phyloP scores from a whole-genome alignment of 1,140 invertebrate species.

The Theocolax elegans region DNA sequence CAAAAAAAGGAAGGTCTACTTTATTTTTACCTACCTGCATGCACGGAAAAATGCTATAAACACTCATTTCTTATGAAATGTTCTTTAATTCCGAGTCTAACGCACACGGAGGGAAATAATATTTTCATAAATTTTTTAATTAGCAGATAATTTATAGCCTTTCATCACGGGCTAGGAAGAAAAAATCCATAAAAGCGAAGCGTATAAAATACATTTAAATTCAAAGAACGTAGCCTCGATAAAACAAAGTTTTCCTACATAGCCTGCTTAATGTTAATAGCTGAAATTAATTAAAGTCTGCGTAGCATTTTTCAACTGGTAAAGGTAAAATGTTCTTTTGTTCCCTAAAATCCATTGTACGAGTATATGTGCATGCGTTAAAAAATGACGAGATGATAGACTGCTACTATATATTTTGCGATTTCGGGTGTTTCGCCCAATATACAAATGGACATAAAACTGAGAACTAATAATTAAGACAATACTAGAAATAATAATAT shows the following conservation, averaged over 20 bases:
- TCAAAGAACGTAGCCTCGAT: constrained; percentile 34
- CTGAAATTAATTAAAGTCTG: constrained; percentile 38
- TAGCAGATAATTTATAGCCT: constrained; percentile 40
- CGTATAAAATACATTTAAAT: constrained; percentile 40
- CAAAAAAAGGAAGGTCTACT: constrained; percentile 16
- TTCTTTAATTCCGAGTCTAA: constrained; percentile 29
- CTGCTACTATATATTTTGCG: neutral
- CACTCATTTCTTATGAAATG: constrained; percentile 25
- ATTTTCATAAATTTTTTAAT: constrained; percentile 41
- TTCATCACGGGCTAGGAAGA: constrained; percentile 11
- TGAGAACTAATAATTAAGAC: too few relatives aligned
- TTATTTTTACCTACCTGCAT: too few relatives aligned
- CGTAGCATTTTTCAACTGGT: constrained; percentile 21
- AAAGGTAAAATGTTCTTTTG: constrained; percentile 2
- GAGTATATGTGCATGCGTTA: neutral
- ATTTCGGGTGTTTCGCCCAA: neutral
- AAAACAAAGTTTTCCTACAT: constrained; percentile 37
- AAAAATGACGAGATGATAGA: neutral
- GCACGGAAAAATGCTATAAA: constrained; percentile 31
- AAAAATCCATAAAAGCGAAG: constrained; percentile 37
- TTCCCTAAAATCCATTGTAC: neutral
- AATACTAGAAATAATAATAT: too few relatives aligned
- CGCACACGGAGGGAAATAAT: constrained; percentile 18
- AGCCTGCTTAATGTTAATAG: constrained; percentile 33
- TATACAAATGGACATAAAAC: too few relatives aligned